Evolutionary conservation across 2,888 invertebrate genomes (phyloP), one percentile per base, ranked within the genome.

Genomic region (Pseudococcus jackbeardsleyi): DNA sequence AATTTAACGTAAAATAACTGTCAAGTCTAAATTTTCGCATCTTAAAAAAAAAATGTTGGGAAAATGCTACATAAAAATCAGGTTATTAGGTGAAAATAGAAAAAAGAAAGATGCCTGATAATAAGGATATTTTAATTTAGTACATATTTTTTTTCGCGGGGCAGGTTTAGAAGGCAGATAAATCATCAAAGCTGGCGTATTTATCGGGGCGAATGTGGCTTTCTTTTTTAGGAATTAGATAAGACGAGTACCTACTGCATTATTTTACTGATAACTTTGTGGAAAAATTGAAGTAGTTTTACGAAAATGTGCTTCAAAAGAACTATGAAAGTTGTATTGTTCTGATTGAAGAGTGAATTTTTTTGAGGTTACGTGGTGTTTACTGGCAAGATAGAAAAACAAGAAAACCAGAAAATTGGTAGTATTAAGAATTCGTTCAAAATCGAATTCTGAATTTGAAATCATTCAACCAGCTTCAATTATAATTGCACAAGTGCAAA

Each of bases 1-100:
- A 82, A 82, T 39, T 82, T 82, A 82, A 82, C 79, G 46, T 46
- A 11, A 82, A 82, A 46, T 82, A 82, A 82, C 33, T 72, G 72
- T 72, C 79, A 46, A 82, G 79, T 82, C 33, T 46, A 82, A 82
- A 82, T 82, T 82, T 46, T 42, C 22, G 19, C 79, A 26, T 82
- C 79, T 82, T 82, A 9, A 46, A 82, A 42, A 77, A 77, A 39
- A 42, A 42, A 42, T 42, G 42, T 8, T 8, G 9, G 42, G 9
- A 42, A 42, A 46, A 15, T 33, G 19, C 77, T 17, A 77, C 42
- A n/a, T 82, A 46, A 82, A 46, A 82, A 82, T 42, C 42, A 46
- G 79, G 79, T 82, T 39, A 82, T 82, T 46, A n/a, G n/a, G 19
- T 46, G 79, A 82, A 42, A 19, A 46, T 46, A 46, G 79, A 82